Conservation (phyloP, 2,888 invertebrate species). For the Tipula confusa region DNA sequence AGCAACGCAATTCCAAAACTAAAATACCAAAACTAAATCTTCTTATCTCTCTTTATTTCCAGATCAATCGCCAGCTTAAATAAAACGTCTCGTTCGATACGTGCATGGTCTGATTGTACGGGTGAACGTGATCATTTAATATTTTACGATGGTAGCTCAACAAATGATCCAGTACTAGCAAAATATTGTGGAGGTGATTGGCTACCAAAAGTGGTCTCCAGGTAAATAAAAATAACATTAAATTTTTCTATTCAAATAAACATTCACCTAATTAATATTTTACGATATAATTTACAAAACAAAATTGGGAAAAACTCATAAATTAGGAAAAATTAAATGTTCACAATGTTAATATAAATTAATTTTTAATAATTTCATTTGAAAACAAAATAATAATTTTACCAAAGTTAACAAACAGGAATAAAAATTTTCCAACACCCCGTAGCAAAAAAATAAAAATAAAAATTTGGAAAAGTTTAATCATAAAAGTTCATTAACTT, state of each 20-base stretch:
- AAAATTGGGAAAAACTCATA: too few species aligned
- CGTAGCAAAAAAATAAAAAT: neutral
- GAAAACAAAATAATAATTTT: neutral
- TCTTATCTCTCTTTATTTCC: constrained; percentile 36
- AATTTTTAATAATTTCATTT: neutral
- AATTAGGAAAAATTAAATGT: neutral
- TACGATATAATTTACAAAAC: neutral
- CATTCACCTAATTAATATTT: neutral
- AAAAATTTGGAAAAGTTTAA: neutral
- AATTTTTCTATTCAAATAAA: neutral
- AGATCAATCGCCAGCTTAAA: constrained; percentile 58
- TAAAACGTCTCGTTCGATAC: constrained; percentile 65
- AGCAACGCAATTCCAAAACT: too few species aligned
- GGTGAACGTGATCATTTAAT: constrained; percentile 77
- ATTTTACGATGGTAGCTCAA: constrained; percentile 78
- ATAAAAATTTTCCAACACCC: neutral
- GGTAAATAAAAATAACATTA: constrained; percentile 49
- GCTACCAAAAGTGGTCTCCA: constrained; percentile 71
- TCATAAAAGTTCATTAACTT: neutral
- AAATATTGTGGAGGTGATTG: constrained; percentile 86
- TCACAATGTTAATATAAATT: neutral
- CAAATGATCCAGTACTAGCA: constrained; percentile 77
- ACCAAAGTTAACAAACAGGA: neutral
- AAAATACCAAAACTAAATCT: too few species aligned
- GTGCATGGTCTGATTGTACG: constrained; percentile 78